Base-by-base conservation (phyloP, 53 echinoderm and acorn worm species). In the Pentamera pediparva region DNA sequence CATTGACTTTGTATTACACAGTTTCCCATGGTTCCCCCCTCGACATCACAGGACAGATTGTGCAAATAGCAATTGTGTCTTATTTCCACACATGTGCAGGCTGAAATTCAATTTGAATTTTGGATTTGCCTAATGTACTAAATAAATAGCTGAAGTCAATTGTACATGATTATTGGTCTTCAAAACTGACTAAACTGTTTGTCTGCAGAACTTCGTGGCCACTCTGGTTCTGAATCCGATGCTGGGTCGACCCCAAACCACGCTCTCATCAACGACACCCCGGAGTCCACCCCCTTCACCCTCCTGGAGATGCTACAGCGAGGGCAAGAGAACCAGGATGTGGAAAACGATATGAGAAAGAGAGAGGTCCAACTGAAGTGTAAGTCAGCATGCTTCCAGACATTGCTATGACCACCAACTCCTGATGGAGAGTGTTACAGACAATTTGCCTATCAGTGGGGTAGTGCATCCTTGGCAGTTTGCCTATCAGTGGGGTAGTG, bases 281-380 rank as follows among this genome's bases (percentile, higher is more conserved):
- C 55, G 9, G 73, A 51, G 19, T 54, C 73, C 3, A 72, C 52
- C 25, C 70, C 70, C 31, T 53, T 75, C 43, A 82, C 87, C 3
- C 78, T 87, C 12, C 39, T 87, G 50, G 82, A 87, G 40, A 78
- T 87, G 75, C 71, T 87, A 55, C 87, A 87, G 75, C 67, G 78
- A 28, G 52, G 67, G 15, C 67, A 83, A 70, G 60, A 76, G 29
- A 76, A 60, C 19, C 61, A 43, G 21, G 83, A 83, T 36, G 83
- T 76, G 38, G 76, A 41, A 15, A 67, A 67, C 6, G 67, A 76
- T 31, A 76, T 76, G 59, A 41, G 83, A 10, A 83, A 76, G 59
- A 76, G 76, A 31, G 83, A 76, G n/a, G 76, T 83, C 45, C 70
- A 69, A 65, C 83, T 76, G 59, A 83, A 83, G 50, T 69, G 83